A percentile compares a stretch with the other conserved stretches of the same genome.
phyloP scores from a whole-genome alignment of 2,888 invertebrate genomes.

The Torymus aiolomorphi region DNA sequence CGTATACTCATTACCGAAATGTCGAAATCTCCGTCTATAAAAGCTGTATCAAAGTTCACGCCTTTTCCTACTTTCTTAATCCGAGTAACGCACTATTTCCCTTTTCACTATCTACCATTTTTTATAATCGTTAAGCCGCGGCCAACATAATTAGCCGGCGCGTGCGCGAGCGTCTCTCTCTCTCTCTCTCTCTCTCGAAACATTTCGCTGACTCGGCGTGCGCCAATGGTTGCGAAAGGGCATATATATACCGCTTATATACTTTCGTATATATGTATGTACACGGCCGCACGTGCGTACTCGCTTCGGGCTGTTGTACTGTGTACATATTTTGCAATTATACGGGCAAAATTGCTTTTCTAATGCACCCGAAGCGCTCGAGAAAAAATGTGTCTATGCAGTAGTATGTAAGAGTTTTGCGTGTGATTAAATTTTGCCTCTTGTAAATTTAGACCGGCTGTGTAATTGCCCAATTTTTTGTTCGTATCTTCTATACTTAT shows the following conservation, averaged over 20 bases:
- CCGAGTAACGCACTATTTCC: constrained; percentile 1
- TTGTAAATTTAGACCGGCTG: neutral
- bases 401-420: neutral
- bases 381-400: neutral
- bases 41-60: too few relatives aligned
- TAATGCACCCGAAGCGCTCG: constrained; percentile 21
- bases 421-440: neutral
- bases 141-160: constrained; percentile 17
- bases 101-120: constrained; percentile 1
- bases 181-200: neutral
- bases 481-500: too few relatives aligned
- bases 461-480: too few relatives aligned
- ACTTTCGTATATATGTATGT: neutral
- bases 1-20: too few relatives aligned
- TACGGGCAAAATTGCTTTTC: constrained; percentile 40
- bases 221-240: constrained; percentile 42
- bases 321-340: constrained; percentile 46
- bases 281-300: too few relatives aligned
- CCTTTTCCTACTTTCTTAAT: too few relatives aligned
- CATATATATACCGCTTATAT: constrained; percentile 16
- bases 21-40: too few relatives aligned
- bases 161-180: neutral
- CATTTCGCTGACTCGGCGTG: constrained; percentile 46
- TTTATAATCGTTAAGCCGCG: constrained; percentile 7
- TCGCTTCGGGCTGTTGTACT: constrained; percentile 3